A percentile compares a stretch with the other conserved stretches of the same genome.
phyloP scores from a whole-genome alignment of 2,797 vertebrate genomes.

The Lacerta bilineata region DNA sequence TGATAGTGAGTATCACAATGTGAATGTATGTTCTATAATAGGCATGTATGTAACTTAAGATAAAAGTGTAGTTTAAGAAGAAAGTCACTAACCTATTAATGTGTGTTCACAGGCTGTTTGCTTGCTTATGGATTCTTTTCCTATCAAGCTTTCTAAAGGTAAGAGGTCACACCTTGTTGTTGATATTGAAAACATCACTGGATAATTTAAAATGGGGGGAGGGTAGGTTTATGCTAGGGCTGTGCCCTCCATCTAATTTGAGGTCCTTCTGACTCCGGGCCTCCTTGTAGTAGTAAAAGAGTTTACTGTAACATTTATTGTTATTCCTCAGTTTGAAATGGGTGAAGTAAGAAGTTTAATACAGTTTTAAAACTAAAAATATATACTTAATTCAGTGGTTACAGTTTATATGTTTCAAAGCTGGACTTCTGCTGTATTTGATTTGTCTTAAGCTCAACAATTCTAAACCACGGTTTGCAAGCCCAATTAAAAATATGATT shows the following conservation, averaged over 20 bases:
- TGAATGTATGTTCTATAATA: background rate
- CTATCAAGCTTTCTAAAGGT: constrained; percentile 89
- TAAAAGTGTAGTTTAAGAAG: too few relatives aligned
- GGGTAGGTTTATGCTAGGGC: too few relatives aligned
- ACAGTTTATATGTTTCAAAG: too few relatives aligned
- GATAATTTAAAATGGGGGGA: background rate
- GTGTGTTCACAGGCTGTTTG: constrained; percentile 87
- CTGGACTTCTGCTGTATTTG: background rate
- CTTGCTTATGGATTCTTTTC: constrained; percentile 92
- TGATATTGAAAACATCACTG: constrained; percentile 8
- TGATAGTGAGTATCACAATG: background rate
- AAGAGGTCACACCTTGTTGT: constrained; percentile 68
- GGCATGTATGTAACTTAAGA: background rate
- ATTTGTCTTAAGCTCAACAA: background rate
- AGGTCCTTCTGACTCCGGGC: background rate
- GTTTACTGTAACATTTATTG: background rate
- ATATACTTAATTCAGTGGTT: background rate
- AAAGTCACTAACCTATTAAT: constrained; percentile 41
- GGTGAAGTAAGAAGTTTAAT: background rate
- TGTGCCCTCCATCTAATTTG: background rate
- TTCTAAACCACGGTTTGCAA: background rate
- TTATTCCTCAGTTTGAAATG: background rate
- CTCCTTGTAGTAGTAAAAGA: background rate
- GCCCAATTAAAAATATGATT: background rate
- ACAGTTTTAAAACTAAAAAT: background rate